phyloP scores from a whole-genome alignment of 92 coral and sea anemone genomes.

The Umimayanthus kanabou region DNA sequence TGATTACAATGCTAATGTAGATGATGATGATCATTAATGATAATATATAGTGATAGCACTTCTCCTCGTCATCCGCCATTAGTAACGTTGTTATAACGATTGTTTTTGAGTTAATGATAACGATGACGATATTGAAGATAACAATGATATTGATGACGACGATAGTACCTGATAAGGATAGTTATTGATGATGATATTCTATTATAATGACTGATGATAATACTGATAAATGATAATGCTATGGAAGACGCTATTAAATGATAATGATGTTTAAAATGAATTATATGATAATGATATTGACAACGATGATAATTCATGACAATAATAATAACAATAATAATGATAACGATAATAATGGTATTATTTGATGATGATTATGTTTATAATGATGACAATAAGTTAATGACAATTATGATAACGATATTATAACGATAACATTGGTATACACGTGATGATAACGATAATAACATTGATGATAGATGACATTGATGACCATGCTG shows the following conservation, averaged over 20 bases:
- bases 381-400: no score
- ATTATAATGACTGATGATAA: not conserved
- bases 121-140: no score
- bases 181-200: not conserved
- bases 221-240: not conserved
- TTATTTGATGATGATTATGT: no score
- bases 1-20: not conserved
- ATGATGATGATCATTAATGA: not conserved
- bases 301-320: not conserved
- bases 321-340: not conserved
- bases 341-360: not conserved
- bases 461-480: no score
- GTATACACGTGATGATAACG: no score
- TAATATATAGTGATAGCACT: not conserved
- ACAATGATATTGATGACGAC: no score
- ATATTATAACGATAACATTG: no score
- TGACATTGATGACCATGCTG: not conserved
- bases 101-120: no score
- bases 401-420: not conserved
- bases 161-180: not conserved
- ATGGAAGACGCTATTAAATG: not conserved
- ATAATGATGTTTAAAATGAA: not conserved
- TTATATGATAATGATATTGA: not conserved
- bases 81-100: slow-evolving; percentile 58
- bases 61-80: slow-evolving; percentile 80